Percentiles rank a stretch among this genome's conserved stretches.
Conservation (phyloP, 2,113 vertebrate genomes). For the Nettapus auritus region DNA sequence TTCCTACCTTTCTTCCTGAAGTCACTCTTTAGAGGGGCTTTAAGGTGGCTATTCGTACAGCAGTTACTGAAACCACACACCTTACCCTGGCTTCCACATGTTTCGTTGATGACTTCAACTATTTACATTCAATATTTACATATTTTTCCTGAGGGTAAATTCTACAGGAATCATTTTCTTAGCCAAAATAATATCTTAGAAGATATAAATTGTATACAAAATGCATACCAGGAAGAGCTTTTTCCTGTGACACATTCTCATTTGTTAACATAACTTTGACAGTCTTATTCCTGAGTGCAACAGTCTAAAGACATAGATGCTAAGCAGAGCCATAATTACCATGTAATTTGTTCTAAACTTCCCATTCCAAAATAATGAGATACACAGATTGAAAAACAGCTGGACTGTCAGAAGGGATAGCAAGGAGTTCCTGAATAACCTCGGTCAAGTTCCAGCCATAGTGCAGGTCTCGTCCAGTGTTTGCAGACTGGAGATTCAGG, state of each 20-base stretch:
- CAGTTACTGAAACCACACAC: background rate
- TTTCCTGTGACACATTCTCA: conserved; percentile 32
- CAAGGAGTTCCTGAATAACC: background rate
- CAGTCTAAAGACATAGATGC: background rate
- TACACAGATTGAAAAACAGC: background rate
- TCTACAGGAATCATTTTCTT: conserved; percentile 12
- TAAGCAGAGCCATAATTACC: conserved; percentile 53
- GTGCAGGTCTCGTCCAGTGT: background rate
- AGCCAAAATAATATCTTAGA: conserved; percentile 11
- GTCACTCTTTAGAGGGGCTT: background rate
- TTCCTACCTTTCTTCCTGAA: background rate
- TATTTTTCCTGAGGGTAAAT: background rate
- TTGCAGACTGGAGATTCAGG: background rate
- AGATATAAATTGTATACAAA: conserved; percentile 3
- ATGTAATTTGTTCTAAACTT: conserved; percentile 6
- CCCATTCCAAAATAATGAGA: conserved; percentile 18
- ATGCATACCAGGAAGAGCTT: background rate
- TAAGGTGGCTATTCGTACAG: background rate
- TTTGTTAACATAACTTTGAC: conserved; percentile 58
- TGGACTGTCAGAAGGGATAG: background rate
- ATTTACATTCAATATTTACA: background rate
- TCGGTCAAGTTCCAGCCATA: fast-evolving
- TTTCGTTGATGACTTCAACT: background rate
- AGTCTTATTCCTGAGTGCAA: conserved; percentile 19
- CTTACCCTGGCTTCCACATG: background rate